Evolutionary conservation across 2,797 vertebrate genomes (phyloP), one percentile per base, ranked within the genome.

Genomic region (Microctenopoma stevenorrisi): DNA sequence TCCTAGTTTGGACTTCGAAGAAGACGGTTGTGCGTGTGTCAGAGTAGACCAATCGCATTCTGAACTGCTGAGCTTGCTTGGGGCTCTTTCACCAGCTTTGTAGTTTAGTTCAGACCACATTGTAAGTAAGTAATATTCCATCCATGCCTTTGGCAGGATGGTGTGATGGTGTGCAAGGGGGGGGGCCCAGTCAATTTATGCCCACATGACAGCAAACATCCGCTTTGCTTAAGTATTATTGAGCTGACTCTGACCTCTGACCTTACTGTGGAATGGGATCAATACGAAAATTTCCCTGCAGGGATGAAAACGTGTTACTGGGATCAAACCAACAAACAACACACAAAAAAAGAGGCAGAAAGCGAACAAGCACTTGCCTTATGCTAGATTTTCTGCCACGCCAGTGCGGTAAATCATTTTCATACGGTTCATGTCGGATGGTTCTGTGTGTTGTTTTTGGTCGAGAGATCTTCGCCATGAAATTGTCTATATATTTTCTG

Each of bases 201-300:
- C 22, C 72, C 62, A 51, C 55, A 46, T 64, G 71, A 72, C 75
- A 86, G 58, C 16, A 72, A 76, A 73, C 72, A 70, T 82, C 50
- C 26, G 49, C 66, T 68, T 30, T 28, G 46, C 50, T 75, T 56
- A 46, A 68, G 52, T 79, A 74, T 65, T 69, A 57, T 62, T 79
- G 48, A 77, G 64, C 65, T 62, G 51, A 73, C 25, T 56, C 18
- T 77, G 57, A 88, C 53, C 82, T 75, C 61, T 82, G 69, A 80
- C 78, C 53, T 55, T 15, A 46, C n/a, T 8, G 15, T 63, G 42
- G n/a, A 69, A 54, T 26, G 2, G 25, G 6, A 62, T 12, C 54
- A 63, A 73, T 51, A 53, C 25, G 61, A 52, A 58, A 42, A 49
- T 28, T 11, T 62, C 33, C 30, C 22, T 1, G 1, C 18, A 33